phyloP scores from a whole-genome alignment of 2,797 vertebrate species.

The Dendrocincla fuliginosa region DNA sequence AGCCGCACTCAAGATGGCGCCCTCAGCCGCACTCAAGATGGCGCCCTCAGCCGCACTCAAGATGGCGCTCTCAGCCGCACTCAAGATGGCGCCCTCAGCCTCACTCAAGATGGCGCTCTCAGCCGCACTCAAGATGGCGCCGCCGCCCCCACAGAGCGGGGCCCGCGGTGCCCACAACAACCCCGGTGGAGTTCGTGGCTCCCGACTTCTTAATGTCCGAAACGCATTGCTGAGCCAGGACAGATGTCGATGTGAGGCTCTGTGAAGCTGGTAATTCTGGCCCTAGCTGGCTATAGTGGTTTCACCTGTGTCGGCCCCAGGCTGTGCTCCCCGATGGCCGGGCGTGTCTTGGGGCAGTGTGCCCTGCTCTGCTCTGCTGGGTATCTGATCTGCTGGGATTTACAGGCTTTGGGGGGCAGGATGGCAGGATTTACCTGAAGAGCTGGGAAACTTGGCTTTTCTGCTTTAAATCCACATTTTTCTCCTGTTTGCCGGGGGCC shows the following conservation, averaged over 20 bases:
- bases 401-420: neutral
- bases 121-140: too few species aligned
- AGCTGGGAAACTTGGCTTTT: neutral
- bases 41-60: too few species aligned
- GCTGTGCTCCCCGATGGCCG: too few species aligned
- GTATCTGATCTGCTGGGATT: neutral
- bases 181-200: neutral
- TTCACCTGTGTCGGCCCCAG: too few species aligned
- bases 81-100: too few species aligned
- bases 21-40: neutral
- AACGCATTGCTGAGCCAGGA: fast-evolving
- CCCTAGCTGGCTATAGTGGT: neutral
- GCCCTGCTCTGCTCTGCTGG: neutral
- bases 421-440: neutral
- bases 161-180: too few species aligned
- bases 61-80: too few species aligned
- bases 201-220: neutral
- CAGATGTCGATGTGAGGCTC: neutral
- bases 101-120: neutral
- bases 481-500: neutral
- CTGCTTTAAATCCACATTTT: neutral
- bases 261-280: neutral
- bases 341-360: too few species aligned
- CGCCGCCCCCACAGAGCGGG: too few species aligned
- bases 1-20: too few species aligned